Percentiles rank a stretch among this genome's conserved stretches.
Evolutionary conservation across 1,140 invertebrate species (phyloP).

Genomic region (Lepidotrigona ventralis): DNA sequence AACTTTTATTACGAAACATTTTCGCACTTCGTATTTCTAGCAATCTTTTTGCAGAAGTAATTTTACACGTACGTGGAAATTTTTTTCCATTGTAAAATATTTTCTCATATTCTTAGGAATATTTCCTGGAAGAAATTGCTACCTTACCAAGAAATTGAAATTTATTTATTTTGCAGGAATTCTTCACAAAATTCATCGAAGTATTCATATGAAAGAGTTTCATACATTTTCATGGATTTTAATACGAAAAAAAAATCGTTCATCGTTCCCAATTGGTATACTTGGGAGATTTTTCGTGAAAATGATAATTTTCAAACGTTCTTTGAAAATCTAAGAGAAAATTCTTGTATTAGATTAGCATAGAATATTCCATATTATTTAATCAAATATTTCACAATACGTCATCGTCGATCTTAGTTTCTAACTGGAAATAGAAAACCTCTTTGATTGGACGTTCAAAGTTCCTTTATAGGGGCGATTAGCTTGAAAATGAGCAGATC

Average conservation of each 20-base stretch:
- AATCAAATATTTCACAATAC: neutral
- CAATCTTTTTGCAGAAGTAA: neutral
- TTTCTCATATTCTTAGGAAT: too few species aligned
- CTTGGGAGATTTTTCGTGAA: too few species aligned
- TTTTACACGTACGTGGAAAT: neutral
- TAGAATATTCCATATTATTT: neutral
- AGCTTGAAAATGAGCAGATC: conserved; percentile 55
- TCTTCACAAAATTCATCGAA: too few species aligned
- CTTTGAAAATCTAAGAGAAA: neutral
- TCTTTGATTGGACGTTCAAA: conserved; percentile 34
- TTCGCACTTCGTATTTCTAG: too few species aligned
- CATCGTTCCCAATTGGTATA: too few species aligned
- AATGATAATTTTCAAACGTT: neutral
- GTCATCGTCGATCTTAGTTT: neutral
- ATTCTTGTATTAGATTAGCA: neutral
- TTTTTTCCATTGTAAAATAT: too few species aligned
- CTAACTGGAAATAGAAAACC: conserved; percentile 4
- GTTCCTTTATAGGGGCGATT: conserved; percentile 65
- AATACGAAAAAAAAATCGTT: too few species aligned
- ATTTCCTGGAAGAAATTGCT: too few species aligned
- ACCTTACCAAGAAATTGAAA: too few species aligned
- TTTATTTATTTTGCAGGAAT: too few species aligned
- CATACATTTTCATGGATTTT: too few species aligned
- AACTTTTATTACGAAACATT: neutral
- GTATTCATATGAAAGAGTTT: too few species aligned